Base-by-base conservation (phyloP, 1,140 invertebrate species). In the Temnothorax curvispinosus region DNA sequence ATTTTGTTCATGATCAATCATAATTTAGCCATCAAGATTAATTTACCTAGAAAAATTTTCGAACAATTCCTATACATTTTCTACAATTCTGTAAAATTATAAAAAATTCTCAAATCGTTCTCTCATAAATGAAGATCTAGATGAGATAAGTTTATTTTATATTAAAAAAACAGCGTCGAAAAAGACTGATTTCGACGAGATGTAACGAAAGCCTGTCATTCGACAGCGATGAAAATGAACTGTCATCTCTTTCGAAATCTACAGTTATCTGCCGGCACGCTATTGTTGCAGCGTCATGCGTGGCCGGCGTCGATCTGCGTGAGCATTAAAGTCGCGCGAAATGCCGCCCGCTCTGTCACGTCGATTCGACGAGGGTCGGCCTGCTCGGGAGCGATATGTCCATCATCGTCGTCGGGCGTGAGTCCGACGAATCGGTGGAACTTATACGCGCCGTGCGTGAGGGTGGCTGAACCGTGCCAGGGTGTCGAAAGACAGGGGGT, bases 351-450 rank as follows among this genome's bases (percentile, higher is more conserved):
- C n/a, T 75, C 80, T 75, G 80, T 84, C 80, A 71, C 60, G 75
- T 85, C 74, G 74, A 58, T 85, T 85, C 67, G 72, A 52, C 64
- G 54, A 80, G 80, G 81, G 64, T 71, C 56, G 62, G 85, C 76
- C 87, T 81, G 87, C 54, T 58, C 41, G 74, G 50, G 58, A 50
- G 72, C 75, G 87, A 87, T 85, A 85, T 75, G 85, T 87, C 87
- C 87, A 90, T 90, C 89, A 90, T 74, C 64, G 21, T 72, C 56
- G 76, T 38, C 86, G 81, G 71, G 80, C 65, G 74, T 52, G 75
- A 80, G 67, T 52, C 50, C 41, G 32, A 44, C 85, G 67, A 47
- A 74, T 78, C 50, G 74, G 18, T 58, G 35, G 62, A 88, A 85
- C 88, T 81, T 88, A 72, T 60, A 38, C 38, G 47, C 27, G 54